Percentiles rank a stretch among this genome's conserved stretches.
These are phyloP conservation scores for Hephaestus fuliginosus DNA, from an alignment of 2,797 vertebrate genomes.

Conservation along the genomic window DNA sequence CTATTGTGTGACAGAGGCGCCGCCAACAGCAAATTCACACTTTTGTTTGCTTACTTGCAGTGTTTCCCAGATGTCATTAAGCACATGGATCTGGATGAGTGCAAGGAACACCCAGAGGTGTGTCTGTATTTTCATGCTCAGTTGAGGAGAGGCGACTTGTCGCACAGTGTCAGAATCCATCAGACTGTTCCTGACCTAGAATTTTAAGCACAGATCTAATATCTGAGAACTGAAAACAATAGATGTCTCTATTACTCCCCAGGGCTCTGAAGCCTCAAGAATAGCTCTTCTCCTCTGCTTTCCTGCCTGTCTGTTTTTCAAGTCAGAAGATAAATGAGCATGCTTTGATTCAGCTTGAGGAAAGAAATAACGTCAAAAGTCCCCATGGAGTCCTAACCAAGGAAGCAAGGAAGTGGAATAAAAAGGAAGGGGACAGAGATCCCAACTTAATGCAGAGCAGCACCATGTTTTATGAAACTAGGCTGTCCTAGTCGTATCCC, in stretches of 20 bases:
- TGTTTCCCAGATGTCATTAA: constrained; percentile 55
- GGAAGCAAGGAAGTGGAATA: constrained; percentile 51
- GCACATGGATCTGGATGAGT: constrained; percentile 50
- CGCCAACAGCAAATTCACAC: constrained; percentile 46
- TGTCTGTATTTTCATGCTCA: constrained; percentile 61
- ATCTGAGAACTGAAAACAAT: constrained; percentile 68
- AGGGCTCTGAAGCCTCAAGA: constrained; percentile 61
- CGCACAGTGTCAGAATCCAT: constrained; percentile 65
- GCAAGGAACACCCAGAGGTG: constrained; percentile 63
- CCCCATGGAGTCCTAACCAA: constrained; percentile 56
- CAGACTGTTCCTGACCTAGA: constrained; percentile 73
- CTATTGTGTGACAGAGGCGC: constrained; percentile 28
- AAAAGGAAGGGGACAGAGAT: constrained; percentile 55
- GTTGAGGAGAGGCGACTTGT: constrained; percentile 56
- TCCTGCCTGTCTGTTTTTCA: constrained; percentile 73
- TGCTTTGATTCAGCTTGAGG: constrained; percentile 73
- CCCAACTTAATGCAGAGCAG: constrained; percentile 49
- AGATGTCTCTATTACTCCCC: constrained; percentile 66
- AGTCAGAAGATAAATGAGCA: constrained; percentile 77
- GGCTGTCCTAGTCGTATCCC: constrained; percentile 37
- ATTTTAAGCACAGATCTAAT: constrained; percentile 71
- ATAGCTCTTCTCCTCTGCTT: constrained; percentile 62
- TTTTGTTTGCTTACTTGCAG: constrained; percentile 38
- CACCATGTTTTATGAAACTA: constrained; percentile 48
- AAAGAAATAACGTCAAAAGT: constrained; percentile 52